Evolutionary conservation across 2,113 vertebrate species (phyloP).

Genomic region (Amblyopsis rosae): DNA sequence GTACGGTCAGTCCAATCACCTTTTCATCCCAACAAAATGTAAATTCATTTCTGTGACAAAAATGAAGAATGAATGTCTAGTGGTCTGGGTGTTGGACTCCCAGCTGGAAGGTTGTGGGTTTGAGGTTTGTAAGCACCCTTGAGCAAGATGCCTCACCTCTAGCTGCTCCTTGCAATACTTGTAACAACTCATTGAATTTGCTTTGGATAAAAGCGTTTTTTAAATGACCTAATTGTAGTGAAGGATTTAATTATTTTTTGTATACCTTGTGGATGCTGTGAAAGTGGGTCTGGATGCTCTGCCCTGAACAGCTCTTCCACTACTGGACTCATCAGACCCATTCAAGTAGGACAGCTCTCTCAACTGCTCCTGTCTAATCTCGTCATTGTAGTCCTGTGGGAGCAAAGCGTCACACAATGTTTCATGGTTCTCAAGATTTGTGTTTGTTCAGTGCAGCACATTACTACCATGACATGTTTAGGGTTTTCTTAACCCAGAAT

Average conservation of each 20-base stretch:
- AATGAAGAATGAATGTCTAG: no score
- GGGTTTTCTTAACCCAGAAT: conserved; percentile 25
- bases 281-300: conserved; percentile 82
- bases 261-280: conserved; percentile 83
- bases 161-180: no score
- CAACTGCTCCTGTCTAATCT: conserved; percentile 97
- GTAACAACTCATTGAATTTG: no score
- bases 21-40: background rate
- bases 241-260: background rate
- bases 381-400: conserved; percentile 95
- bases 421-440: conserved; percentile 41
- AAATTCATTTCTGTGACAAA: background rate
- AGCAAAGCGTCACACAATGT: conserved; percentile 36
- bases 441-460: conserved; percentile 46
- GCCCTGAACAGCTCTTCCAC: conserved; percentile 83
- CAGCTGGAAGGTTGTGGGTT: no score
- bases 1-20: no score
- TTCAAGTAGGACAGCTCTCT: conserved; percentile 95
- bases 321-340: conserved; percentile 89
- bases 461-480: conserved; percentile 41
- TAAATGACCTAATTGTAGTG: no score
- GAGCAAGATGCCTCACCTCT: no score
- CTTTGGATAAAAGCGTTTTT: no score
- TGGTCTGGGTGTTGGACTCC: no score
- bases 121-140: no score